Conservation (phyloP, 1,140 invertebrate species). For the Macrostomum lignano region DNA sequence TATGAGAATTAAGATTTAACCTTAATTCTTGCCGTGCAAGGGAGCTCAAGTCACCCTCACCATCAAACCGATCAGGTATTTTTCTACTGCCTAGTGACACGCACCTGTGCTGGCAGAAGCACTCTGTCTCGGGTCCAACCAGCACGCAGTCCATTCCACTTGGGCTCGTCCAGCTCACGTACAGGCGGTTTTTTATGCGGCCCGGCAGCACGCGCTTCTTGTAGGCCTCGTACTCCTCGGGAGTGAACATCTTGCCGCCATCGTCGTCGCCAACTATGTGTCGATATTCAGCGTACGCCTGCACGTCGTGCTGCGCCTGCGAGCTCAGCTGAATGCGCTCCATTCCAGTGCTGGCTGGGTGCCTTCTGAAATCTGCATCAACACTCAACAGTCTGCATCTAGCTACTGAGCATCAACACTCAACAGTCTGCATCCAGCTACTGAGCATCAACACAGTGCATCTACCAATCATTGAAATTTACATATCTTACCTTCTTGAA, state of each 20-base stretch:
- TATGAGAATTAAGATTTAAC: too few species aligned
- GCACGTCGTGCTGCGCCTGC: not conserved
- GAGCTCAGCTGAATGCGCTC: not conserved
- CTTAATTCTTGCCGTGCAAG: too few species aligned
- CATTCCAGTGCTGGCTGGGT: too few species aligned
- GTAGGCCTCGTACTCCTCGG: slow-evolving; percentile 27
- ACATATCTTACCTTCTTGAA: too few species aligned
- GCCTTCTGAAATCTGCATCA: too few species aligned
- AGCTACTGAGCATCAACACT: too few species aligned
- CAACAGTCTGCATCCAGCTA: too few species aligned
- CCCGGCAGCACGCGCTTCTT: slow-evolving; percentile 24
- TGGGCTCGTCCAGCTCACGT: slow-evolving; percentile 16
- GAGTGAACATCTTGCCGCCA: slow-evolving; percentile 22
- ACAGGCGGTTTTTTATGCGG: slow-evolving; percentile 25
- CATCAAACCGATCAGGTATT: too few species aligned
- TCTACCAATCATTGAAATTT: too few species aligned
- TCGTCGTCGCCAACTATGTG: slow-evolving; percentile 28
- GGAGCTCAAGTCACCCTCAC: too few species aligned
- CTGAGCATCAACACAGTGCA: too few species aligned
- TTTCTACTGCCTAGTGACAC: slow-evolving; percentile 4
- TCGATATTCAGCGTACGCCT: not conserved
- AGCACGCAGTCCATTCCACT: slow-evolving; percentile 28
- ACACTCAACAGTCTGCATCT: too few species aligned
- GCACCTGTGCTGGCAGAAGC: slow-evolving; percentile 27
- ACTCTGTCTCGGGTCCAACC: slow-evolving; percentile 26